Percentiles rank a stretch among this genome's conserved stretches.
phyloP scores from a whole-genome alignment of 2,797 vertebrate genomes.

The Lateolabrax maculatus region DNA sequence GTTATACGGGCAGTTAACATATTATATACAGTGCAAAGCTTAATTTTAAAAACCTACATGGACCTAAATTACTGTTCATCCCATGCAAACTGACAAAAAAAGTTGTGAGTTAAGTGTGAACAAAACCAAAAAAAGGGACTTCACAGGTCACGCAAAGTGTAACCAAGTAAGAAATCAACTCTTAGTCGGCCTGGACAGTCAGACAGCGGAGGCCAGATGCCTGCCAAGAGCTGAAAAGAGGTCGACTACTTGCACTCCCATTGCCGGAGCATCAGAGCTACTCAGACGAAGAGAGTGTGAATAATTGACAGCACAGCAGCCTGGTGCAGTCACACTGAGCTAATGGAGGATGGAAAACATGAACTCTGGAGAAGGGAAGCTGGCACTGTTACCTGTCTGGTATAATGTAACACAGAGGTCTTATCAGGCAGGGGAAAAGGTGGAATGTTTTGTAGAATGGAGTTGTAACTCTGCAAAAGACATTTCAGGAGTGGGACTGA shows the following conservation, averaged over 20 bases:
- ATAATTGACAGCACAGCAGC: conserved; percentile 69
- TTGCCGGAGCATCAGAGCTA: conserved; percentile 49
- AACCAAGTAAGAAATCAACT: conserved; percentile 24
- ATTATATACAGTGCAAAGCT: too few species aligned
- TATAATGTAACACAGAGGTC: conserved; percentile 47
- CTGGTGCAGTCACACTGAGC: conserved; percentile 58
- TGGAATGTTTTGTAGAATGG: conserved; percentile 12
- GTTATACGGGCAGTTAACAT: background rate
- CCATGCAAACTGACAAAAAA: background rate
- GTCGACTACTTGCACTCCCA: conserved; percentile 39
- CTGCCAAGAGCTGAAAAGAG: conserved; percentile 56
- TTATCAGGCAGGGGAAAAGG: conserved; percentile 12
- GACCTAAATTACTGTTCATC: background rate
- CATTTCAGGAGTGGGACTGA: conserved; percentile 5
- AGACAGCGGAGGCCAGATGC: conserved; percentile 40
- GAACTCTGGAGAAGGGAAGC: conserved; percentile 42
- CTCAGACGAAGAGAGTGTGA: conserved; percentile 71
- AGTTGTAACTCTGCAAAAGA: conserved; percentile 30
- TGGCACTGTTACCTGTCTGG: conserved; percentile 30
- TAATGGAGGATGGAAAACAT: conserved; percentile 68
- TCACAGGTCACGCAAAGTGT: conserved; percentile 23
- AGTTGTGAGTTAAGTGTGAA: background rate
- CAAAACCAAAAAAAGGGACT: background rate
- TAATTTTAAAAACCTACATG: background rate
- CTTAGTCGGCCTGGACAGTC: conserved; percentile 21